These are phyloP conservation scores for Triplophysa tibetana DNA, from an alignment of 2,113 vertebrate genomes.

Conservation along the genomic window DNA sequence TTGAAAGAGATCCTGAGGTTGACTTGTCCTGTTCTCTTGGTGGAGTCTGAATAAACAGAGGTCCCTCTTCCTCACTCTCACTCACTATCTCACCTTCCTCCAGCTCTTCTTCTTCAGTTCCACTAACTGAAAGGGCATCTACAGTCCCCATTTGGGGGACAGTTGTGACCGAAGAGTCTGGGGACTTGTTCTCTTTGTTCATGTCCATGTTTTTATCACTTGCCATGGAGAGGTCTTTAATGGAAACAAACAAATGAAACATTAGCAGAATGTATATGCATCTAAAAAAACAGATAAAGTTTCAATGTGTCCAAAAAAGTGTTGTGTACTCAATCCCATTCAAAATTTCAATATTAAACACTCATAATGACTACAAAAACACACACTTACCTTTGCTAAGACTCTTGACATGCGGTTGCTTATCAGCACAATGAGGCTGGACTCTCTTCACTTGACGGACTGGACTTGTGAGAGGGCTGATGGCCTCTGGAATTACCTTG, in stretches of 20 bases:
- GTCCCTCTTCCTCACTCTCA: constrained; percentile 74
- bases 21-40: constrained; percentile 57
- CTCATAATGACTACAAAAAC: neutral
- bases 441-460: constrained; percentile 76
- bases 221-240: constrained; percentile 66
- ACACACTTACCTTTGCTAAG: constrained; percentile 80
- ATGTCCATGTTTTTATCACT: constrained; percentile 72
- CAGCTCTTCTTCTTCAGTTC: constrained; percentile 70
- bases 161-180: constrained; percentile 67
- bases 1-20: constrained; percentile 54
- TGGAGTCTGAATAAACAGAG: constrained; percentile 57
- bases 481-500: constrained; percentile 84
- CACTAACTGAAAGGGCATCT: constrained; percentile 35
- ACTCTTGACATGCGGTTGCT: constrained; percentile 76
- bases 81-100: constrained; percentile 94
- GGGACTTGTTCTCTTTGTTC: constrained; percentile 93
- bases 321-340: too few relatives aligned
- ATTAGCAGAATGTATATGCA: neutral
- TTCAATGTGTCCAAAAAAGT: too few relatives aligned
- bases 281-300: neutral
- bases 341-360: neutral
- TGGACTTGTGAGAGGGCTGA: constrained; percentile 93
- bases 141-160: constrained; percentile 53
- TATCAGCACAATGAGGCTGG: constrained; percentile 71
- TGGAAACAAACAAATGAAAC: constrained; percentile 9